Base-by-base conservation (phyloP, 2,113 vertebrate species). In the Myrmecobius fasciatus region DNA sequence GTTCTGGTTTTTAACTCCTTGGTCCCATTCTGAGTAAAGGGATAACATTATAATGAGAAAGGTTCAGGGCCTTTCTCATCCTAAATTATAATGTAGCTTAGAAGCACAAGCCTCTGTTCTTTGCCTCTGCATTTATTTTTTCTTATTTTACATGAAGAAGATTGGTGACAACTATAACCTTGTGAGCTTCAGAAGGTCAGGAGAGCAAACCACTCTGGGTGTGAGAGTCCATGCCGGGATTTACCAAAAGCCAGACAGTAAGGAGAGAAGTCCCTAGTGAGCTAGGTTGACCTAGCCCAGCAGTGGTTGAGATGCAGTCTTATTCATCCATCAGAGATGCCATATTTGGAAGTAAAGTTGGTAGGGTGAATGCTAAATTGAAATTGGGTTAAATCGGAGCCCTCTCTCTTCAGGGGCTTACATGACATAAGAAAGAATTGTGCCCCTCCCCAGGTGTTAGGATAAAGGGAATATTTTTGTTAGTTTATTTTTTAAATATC, bases 281-380 rank as follows among this genome's bases (percentile, higher is more conserved):
- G 22, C 67, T 83, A 22, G 2, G n/a, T 83, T 83, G 67, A 83
- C 67, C 67, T 43, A 24, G 17, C 67, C 67, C 36, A 83, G 67
- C 67, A 83, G n/a, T 43, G 43, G 67, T n/a, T 43, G 67, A 83
- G 67, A 83, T n/a, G 67, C 67, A 43, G 67, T 43, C 67, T 83
- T 83, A 83, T 83, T n/a, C 67, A 83, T 83, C 67, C 67, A 83
- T 83, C 67, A 43, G 67, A 83, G 67, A 83, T 83, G 67, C 67
- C 67, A 83, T 83, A 83, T 83, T 83, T 83, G n/a, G 67, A 43
- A 83, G 6, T 83, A 43, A 83, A 83, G 20, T 83, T 83, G n/a
- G 36, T 83, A 43, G 67, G n/a, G 20, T 75, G 14, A n/a, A 75
- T 75, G 67, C 4, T 75, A 75, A 20, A 1, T 83, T 83, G 67